Base-by-base conservation (phyloP, 2,113 vertebrate species). In the Laterallus jamaicensis region DNA sequence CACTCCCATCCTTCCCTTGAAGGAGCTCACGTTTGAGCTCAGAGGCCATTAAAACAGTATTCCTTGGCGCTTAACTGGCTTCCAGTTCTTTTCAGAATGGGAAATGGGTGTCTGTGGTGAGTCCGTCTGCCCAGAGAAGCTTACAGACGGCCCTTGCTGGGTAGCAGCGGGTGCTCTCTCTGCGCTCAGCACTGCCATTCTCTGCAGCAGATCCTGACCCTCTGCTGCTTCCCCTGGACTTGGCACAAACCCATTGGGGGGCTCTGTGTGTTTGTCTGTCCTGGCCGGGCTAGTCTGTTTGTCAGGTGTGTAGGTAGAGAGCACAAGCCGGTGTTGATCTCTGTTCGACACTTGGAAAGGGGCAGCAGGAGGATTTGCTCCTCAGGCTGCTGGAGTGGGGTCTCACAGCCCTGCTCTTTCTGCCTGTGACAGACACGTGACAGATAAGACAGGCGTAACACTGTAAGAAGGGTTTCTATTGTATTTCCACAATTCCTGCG, bases 181-280 rank as follows among this genome's bases (percentile, higher is more conserved):
- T 40, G 3, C 8, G 22, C 35, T 21, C 12, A 3, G 19, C 9
- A 9, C 20, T 7, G 37, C 52, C 6, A 4, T 4, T 3, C 49
- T 60, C 78, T 56, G 68, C 31, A 32, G 31, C 37, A 75, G 10
- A 32, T 70, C 35, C 40, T 0, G 1, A 29, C 21, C 60, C 35
- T 86, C 63, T 68, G 24, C 58, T 29, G 55, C 58, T 25, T 79
- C 52, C 10, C 2, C 20, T 31, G 44, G 15, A 3, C 5, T 42
- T 42, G 12, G 39, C 37, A 24, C 0, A 0, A 55, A 31, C 0
- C 1, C 3, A 9, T 14, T 2, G 1, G 52, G 60, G 68, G 17
- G 35, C 14, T 39, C 15, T 5, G 26, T 29, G 55, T 39, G 21
- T 56, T 21, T 2, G 0, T 86, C 55, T 10, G 21, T 60, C 70